phyloP scores from a whole-genome alignment of 2,888 invertebrate genomes.

The Branchinecta sandiegonensis region DNA sequence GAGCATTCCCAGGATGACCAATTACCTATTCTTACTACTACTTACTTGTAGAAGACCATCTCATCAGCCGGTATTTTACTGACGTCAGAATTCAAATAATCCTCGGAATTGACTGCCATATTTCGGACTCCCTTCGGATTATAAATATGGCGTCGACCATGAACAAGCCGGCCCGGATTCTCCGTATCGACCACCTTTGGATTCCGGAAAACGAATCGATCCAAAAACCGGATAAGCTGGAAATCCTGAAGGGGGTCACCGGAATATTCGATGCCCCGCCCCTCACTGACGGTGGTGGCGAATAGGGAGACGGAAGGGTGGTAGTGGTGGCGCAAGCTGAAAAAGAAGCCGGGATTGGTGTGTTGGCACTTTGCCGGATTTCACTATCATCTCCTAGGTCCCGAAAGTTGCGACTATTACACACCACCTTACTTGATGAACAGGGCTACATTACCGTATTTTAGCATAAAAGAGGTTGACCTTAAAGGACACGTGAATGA shows the following conservation, averaged over 20 bases:
- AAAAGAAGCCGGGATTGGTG: slow-evolving; percentile 18
- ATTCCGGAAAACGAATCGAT: slow-evolving; percentile 90
- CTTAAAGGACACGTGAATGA: too few species aligned
- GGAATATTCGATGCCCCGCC: slow-evolving; percentile 59
- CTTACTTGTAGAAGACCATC: slow-evolving; percentile 59
- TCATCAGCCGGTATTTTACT: slow-evolving; percentile 79
- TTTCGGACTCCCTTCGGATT: slow-evolving; percentile 52
- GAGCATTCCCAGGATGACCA: background rate
- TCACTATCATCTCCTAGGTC: too few species aligned
- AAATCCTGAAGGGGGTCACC: slow-evolving; percentile 92
- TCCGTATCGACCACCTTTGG: slow-evolving; percentile 36
- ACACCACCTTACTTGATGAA: too few species aligned
- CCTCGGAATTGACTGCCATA: slow-evolving; percentile 54
- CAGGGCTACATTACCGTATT: too few species aligned
- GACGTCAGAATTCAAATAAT: slow-evolving; percentile 51
- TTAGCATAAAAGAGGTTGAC: too few species aligned
- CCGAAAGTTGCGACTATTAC: too few species aligned
- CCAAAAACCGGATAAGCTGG: slow-evolving; percentile 73
- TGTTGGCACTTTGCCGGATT: too few species aligned
- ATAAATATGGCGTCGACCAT: slow-evolving; percentile 37
- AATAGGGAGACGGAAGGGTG: slow-evolving; percentile 86
- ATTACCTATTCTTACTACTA: slow-evolving; percentile 24
- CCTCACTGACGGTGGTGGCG: slow-evolving; percentile 57
- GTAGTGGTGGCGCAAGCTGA: slow-evolving; percentile 45
- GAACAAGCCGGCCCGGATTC: slow-evolving; percentile 25